Base-by-base conservation (phyloP, 2,797 vertebrate genomes). In the Atherinosoma microstoma region DNA sequence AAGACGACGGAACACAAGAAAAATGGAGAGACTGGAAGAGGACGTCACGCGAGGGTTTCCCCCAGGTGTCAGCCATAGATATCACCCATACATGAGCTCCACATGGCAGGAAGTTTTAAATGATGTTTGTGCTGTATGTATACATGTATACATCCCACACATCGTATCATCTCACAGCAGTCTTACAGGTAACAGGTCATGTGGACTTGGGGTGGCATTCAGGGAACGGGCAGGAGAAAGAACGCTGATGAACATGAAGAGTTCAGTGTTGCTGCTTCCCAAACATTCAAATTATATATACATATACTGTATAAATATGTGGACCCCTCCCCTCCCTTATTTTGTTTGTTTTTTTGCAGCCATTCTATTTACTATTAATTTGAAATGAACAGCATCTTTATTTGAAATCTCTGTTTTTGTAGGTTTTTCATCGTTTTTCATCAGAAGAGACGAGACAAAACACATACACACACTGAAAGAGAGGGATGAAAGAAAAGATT, bases 371-470 rank as follows among this genome's bases (percentile, higher is more conserved):
- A 89, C 80, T 87, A 80, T 87, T 82, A 91, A 72, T 83, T 88
- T 92, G 87, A 87, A 92, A 91, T 85, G 73, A 90, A 90, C 80
- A 83, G 70, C 82, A 79, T 85, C 75, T 79, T 87, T 85, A 71
- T 83, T 90, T 87, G 74, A 15, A 70, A 57, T 71, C 74, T 78
- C 49, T 73, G 38, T 86, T 91, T 85, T 87, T 91, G 81, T 84
- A 67, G 27, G 15, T 82, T 91, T 86, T 87, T 89, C 53, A 78
- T 61, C 20, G 30, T 70, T 70, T 77, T 80, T 73, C 29, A 82
- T 82, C 78, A 88, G 86, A 89, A 92, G 86, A 89, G 85, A 94
- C 91, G 76, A 86, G 83, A 94, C 90, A 79, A 88, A 75, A 90
- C 82, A 91, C 73, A 66, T 16, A 92, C 74, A 85, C 36, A 91